Conservation (phyloP, 2,797 vertebrate species). For the Gymnoscopelus braueri region DNA sequence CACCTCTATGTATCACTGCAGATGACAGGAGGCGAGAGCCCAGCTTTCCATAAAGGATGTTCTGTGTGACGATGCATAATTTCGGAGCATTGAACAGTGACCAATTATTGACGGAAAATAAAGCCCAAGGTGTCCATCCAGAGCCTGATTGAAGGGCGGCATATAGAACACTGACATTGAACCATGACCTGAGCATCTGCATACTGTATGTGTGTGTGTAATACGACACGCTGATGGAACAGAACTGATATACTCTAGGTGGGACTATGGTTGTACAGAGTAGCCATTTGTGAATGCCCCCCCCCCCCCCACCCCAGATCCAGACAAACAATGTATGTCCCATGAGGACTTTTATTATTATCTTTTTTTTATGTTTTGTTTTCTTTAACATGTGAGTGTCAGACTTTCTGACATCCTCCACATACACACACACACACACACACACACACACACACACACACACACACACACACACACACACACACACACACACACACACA, state of each 20-base stretch:
- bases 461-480: conserved; percentile 16
- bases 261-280: too few species aligned
- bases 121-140: conserved; percentile 19
- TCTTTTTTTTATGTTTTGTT: too few species aligned
- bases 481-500: conserved; percentile 14
- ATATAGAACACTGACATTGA: conserved; percentile 18
- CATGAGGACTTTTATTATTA: too few species aligned
- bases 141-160: conserved; percentile 20
- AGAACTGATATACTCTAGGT: background rate
- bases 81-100: conserved; percentile 20
- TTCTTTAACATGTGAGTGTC: too few species aligned
- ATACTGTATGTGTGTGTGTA: background rate
- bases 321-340: too few species aligned
- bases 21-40: background rate
- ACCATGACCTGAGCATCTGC: conserved; percentile 39
- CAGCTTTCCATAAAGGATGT: conserved; percentile 35
- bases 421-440: conserved; percentile 15
- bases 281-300: conserved; percentile 1
- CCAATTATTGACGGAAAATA: conserved; percentile 28
- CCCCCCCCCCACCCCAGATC: conserved; percentile 26
- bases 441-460: conserved; percentile 32
- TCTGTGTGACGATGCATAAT: conserved; percentile 27
- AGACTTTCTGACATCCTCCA: background rate
- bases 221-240: too few species aligned
- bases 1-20: conserved; percentile 2